Evolutionary conservation across 2,797 vertebrate species (phyloP), one percentile per base, ranked within the genome.

Genomic region (Arnoldichthys spilopterus): DNA sequence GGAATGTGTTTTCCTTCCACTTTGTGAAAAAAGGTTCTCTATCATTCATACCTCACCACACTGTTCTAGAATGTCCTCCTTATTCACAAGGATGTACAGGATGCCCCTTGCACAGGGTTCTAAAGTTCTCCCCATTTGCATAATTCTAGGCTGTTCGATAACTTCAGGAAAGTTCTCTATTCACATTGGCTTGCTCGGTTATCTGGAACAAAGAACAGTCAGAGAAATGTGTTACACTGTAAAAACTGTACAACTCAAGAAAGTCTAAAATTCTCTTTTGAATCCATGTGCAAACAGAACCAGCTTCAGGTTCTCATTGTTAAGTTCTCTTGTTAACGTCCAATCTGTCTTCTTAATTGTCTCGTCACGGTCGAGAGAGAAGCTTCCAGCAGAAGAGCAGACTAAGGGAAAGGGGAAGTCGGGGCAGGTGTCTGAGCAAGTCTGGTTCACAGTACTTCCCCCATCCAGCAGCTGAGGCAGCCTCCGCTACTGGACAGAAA

Each of bases 401-500:
- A 79, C 6, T 8, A 9, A 80, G 13, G 59, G 24, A n/a, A 8
- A 20, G 49, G 30, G 63, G 66, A 78, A 75, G 58, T 28, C 49
- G 67, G 47, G 59, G 66, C 78, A 82, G 81, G 81, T 81, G 81
- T 77, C 78, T 81, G 76, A 75, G 73, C 76, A 51, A 62, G 72
- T 30, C 83, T 74, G 70, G 28, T 80, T 77, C 18, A 45, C 34
- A 63, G 73, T 59, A 49, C 51, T 58, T 51, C 62, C 67, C 51
- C 34, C 24, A 32, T 80, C 66, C 77, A 77, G 68, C 28, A 68
- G 22, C 67, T 72, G 66, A 72, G 59, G 22, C 51, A 77, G 70
- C 72, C 47, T 83, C 77, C 54, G 62, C 77, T 80, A 77, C 70
- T 72, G 67, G 62, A 70, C 63, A 22, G 30, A 69, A 74, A 61